Percentiles rank a stretch among this genome's conserved stretches.
Conservation (phyloP, 2,888 invertebrate genomes). For the Tiphia femorata region DNA sequence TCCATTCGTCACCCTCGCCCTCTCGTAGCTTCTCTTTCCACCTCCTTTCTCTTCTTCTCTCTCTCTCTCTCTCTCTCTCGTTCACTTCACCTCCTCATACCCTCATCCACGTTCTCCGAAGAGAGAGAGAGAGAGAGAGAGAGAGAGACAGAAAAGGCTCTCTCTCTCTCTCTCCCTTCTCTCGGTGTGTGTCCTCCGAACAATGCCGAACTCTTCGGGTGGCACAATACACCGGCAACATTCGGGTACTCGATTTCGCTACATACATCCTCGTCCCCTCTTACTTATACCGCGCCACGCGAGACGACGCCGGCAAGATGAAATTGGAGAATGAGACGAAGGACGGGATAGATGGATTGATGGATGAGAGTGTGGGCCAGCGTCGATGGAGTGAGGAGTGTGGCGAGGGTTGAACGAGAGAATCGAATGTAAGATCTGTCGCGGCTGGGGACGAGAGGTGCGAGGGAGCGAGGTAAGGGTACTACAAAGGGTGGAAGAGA, state of each 20-base stretch:
- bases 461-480: constrained; percentile 9
- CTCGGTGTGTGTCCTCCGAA: constrained; percentile 17
- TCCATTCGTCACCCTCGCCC: no score
- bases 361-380: no score
- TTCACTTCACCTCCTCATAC: background rate
- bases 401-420: no score
- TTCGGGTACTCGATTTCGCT: constrained; percentile 43
- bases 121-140: no score
- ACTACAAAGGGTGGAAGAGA: constrained; percentile 14
- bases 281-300: no score
- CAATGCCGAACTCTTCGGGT: constrained; percentile 22
- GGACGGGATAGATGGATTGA: no score
- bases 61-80: background rate
- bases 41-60: background rate
- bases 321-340: no score
- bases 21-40: background rate
- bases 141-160: no score
- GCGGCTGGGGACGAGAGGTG: constrained; percentile 16
- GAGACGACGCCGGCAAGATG: no score
- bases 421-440: no score
- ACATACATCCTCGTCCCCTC: constrained; percentile 25
- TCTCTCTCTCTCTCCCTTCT: background rate
- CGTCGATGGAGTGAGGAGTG: no score
- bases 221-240: constrained; percentile 16
- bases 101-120: no score